These are phyloP conservation scores for Mamestra configurata DNA, from an alignment of 1,140 invertebrate species.

Conservation along the genomic window DNA sequence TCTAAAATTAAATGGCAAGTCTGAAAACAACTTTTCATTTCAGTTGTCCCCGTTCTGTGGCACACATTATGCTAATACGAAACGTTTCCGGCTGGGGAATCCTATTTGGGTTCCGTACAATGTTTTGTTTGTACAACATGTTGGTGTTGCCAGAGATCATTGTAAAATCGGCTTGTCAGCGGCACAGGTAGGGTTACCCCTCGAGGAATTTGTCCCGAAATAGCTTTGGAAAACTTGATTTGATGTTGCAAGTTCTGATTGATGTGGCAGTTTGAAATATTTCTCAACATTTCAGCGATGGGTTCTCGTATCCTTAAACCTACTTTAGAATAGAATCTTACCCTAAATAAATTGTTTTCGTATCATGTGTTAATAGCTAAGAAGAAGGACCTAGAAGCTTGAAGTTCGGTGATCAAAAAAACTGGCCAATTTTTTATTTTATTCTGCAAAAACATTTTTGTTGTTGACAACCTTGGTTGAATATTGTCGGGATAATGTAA, in stretches of 20 bases:
- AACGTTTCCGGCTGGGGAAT: constrained; percentile 52
- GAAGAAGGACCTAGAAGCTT: too few relatives aligned
- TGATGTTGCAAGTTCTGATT: background rate
- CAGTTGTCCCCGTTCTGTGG: constrained; percentile 51
- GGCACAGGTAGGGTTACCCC: background rate
- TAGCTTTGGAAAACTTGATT: background rate
- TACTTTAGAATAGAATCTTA: too few relatives aligned
- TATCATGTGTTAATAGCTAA: too few relatives aligned
- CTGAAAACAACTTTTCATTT: constrained; percentile 69
- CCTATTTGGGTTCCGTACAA: constrained; percentile 37
- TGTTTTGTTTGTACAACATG: constrained; percentile 33
- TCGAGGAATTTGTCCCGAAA: background rate
- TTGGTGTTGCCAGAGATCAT: constrained; percentile 29
- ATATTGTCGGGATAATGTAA: background rate
- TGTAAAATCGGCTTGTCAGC: constrained; percentile 36
- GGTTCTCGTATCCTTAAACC: too few relatives aligned
- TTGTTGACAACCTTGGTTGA: too few relatives aligned
- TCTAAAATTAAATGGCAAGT: constrained; percentile 42
- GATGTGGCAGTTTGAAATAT: too few relatives aligned
- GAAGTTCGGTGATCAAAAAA: too few relatives aligned
- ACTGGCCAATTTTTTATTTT: too few relatives aligned
- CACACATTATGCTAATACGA: constrained; percentile 60
- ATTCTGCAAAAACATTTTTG: too few relatives aligned
- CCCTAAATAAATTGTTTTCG: too few relatives aligned
- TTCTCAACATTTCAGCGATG: too few relatives aligned